Evolutionary conservation across 2,888 invertebrate species (phyloP).

Genomic region (Vanessa cardui): DNA sequence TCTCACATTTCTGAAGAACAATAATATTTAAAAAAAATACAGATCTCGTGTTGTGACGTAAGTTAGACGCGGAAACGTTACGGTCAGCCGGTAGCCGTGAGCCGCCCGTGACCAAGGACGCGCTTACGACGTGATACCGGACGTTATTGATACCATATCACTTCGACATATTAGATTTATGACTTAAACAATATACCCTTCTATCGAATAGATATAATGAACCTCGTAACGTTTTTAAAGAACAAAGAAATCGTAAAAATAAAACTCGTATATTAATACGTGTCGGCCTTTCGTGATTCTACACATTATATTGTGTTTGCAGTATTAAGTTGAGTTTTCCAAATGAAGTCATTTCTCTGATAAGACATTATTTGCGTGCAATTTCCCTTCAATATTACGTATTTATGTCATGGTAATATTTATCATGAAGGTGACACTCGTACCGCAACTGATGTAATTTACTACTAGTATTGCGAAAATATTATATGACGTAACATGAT

Average conservation of each 20-base stretch:
- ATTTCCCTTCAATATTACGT: slow-evolving; percentile 16
- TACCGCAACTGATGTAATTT: slow-evolving; percentile 41
- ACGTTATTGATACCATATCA: slow-evolving; percentile 43
- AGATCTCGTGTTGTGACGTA: slow-evolving; percentile 52
- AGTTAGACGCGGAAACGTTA: slow-evolving; percentile 61
- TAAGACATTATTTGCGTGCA: slow-evolving; percentile 7
- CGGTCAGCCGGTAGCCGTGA: slow-evolving; percentile 56
- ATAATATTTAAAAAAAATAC: slow-evolving; percentile 9
- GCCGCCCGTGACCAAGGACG: slow-evolving; percentile 66
- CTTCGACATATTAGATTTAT: slow-evolving; percentile 11
- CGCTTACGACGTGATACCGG: slow-evolving; percentile 57
- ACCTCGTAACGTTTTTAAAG: neutral
- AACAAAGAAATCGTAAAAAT: neutral
- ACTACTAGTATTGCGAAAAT: slow-evolving; percentile 36
- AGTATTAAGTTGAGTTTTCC: neutral
- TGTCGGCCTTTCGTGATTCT: too few species aligned
- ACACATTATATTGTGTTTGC: neutral
- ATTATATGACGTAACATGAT: slow-evolving; percentile 33
- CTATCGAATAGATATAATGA: neutral
- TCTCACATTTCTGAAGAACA: too few species aligned
- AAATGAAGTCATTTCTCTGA: neutral
- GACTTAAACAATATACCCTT: neutral
- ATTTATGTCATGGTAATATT: slow-evolving; percentile 25
- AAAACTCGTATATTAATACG: neutral
- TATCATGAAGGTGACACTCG: slow-evolving; percentile 38